Base-by-base conservation (phyloP, 1,140 invertebrate genomes). In the Branchinecta lindahli region DNA sequence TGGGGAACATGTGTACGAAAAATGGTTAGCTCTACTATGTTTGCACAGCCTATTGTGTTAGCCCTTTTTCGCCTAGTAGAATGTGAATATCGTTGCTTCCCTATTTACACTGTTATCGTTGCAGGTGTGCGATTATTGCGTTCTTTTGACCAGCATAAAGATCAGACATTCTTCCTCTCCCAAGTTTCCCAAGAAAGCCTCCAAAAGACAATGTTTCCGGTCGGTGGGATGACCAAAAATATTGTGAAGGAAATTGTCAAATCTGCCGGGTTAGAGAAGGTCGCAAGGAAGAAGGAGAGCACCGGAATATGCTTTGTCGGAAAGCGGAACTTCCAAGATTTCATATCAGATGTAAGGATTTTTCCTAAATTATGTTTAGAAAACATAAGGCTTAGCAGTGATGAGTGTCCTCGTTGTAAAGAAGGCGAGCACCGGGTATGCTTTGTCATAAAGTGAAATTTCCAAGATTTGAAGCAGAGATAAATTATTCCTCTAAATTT, bases 291-390 rank as follows among this genome's bases (percentile, higher is more conserved):
- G 76, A 89, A 84, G 77, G 94, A 98, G 80, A 96, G 92, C 76
- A 92, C 89, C 77, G 95, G 96, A 18, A 96, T 98, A 74, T 98
- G 95, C 81, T 98, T 98, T 79, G 91, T 98, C 77, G 96, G 96
- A 7, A 79, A 79, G 69, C 77, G 82, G 74, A 79, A 82, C 67
- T 86, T 85, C 75, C 75, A 80, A 33, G 72, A 78, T 7, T 86
- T 86, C 75, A 81, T 86, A 61, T 78, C 80, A 72, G 76, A 84
- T 21, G 86, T 86, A 77, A 81, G 87, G 73, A 82, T 84, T 74
- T 91, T 91, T 78, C 81, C 86, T 33, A 33, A 33, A 33, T 33
- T 4, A n/a, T n/a, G n/a, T n/a, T n/a, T n/a, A 47, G n/a, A 10
- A n/a, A 4, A 7, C 3, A 20, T 33, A 66, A 15, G 9, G 66